Percentiles rank a stretch among this genome's conserved stretches.
Conservation (phyloP, 2,888 invertebrate species). For the Eupelmus urozonus region DNA sequence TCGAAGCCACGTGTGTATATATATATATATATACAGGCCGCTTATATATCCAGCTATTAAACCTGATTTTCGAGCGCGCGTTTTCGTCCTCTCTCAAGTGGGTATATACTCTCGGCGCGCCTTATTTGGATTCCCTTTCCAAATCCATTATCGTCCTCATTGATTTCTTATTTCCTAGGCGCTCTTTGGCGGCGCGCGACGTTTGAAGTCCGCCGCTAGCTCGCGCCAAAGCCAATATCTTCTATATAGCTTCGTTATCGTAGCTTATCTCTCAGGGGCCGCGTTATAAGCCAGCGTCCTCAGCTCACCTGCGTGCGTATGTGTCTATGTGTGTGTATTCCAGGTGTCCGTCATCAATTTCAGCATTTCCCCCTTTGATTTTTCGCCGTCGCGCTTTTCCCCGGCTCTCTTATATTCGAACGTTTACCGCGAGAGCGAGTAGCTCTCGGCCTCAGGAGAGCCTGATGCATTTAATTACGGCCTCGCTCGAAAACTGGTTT, state of each 20-base stretch:
- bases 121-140: conserved; percentile 9
- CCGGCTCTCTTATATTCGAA: not conserved
- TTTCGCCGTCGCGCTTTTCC: conserved; percentile 49
- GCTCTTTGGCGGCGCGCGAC: not conserved
- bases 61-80: not conserved
- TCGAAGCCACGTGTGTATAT: too few species aligned
- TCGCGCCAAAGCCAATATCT: too few species aligned
- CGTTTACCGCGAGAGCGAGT: conserved; percentile 23
- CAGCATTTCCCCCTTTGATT: conserved; percentile 41
- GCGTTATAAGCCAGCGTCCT: not conserved
- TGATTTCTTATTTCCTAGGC: not conserved
- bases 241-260: too few species aligned
- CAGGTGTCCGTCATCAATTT: conserved; percentile 43
- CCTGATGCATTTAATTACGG: conserved; percentile 71
- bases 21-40: too few species aligned
- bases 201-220: not conserved
- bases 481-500: conserved; percentile 71
- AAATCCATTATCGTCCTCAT: conserved; percentile 15
- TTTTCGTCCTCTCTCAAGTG: not conserved
- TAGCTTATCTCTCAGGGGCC: too few species aligned
- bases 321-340: not conserved
- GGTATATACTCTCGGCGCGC: not conserved
- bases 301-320: conserved; percentile 4
- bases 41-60: not conserved
- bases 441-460: not conserved